Base-by-base conservation (phyloP, 2,797 vertebrate species). In the Pseudopleuronectes americanus region DNA sequence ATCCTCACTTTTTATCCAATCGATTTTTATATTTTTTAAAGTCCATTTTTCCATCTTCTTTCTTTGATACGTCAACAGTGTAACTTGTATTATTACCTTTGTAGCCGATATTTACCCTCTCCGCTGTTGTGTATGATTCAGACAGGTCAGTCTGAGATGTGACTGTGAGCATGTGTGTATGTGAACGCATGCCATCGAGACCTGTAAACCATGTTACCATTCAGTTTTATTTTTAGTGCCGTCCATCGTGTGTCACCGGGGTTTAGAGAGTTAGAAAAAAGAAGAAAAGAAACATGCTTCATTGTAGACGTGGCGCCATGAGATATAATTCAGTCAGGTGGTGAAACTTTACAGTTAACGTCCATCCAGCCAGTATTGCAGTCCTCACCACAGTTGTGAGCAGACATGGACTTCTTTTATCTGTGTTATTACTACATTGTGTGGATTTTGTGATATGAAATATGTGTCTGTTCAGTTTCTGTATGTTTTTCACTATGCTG, bases 21-120 rank as follows among this genome's bases (percentile, higher is more conserved):
- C 84, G 28, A 89, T 92, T 94, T 94, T 92, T 94, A 90, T 93
- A 93, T 92, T 92, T 94, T 92, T 91, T 92, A 93, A 81, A 83
- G 77, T 89, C 74, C 2, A 4, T 89, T 88, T 85, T 88, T 87
- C 67, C 87, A 87, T 90, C 60, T 70, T 87, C 64, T 92, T 93
- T 89, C 66, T 91, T 92, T 92, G 68, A 87, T 88, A 90, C 78
- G 72, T 90, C 87, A 65, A 83, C 89, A 87, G 92, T 92, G 86
- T 91, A 91, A 74, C 83, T 92, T 91, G 87, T 93, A 91, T 88
- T 89, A 88, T 85, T 89, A 89, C 79, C 84, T 92, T 86, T 90
- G 87, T 92, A 93, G 76, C 83, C 87, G 85, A 80, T 89, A 91
- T 92, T 87, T 92, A 89, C 88, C 87, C 88, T 84, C 76, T 74